Conservation (phyloP, 2,797 vertebrate species). For the Remorina albescens region DNA sequence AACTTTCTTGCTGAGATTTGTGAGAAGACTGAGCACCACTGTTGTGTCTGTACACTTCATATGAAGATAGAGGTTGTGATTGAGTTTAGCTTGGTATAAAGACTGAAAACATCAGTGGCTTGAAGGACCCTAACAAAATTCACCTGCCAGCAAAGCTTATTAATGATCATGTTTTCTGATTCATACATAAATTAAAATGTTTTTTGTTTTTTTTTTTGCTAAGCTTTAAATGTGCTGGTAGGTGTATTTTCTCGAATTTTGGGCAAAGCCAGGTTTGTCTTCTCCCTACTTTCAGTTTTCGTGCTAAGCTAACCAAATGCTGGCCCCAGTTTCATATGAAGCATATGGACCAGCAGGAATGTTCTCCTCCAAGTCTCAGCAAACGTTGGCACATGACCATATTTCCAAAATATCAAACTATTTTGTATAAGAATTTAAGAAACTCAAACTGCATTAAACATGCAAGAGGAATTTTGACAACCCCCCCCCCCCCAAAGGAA, state of each 20-base stretch:
- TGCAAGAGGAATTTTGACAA: too few relatives aligned
- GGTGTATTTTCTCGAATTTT: not conserved
- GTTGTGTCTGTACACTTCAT: not conserved
- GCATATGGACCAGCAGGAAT: not conserved
- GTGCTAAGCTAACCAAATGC: not conserved
- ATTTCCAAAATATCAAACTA: not conserved
- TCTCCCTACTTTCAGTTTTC: not conserved
- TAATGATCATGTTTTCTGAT: too few relatives aligned
- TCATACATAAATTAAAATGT: too few relatives aligned
- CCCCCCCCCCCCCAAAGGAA: too few relatives aligned
- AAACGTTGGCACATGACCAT: too few relatives aligned
- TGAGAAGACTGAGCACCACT: not conserved
- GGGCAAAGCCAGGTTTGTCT: not conserved
- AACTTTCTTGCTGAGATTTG: not conserved
- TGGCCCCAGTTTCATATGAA: not conserved
- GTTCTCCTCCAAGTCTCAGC: not conserved
- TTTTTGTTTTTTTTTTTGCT: too few relatives aligned
- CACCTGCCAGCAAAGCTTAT: not conserved
- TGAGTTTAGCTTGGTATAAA: not conserved
- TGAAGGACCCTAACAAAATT: not conserved
- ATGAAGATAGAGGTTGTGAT: not conserved
- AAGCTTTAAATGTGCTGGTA: not conserved
- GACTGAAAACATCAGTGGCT: not conserved
- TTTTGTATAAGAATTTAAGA: too few relatives aligned
- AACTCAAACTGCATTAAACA: too few relatives aligned